Percentiles rank a stretch among this genome's conserved stretches.
Conservation (phyloP, 2,797 vertebrate genomes). For the Parambassis ranga region DNA sequence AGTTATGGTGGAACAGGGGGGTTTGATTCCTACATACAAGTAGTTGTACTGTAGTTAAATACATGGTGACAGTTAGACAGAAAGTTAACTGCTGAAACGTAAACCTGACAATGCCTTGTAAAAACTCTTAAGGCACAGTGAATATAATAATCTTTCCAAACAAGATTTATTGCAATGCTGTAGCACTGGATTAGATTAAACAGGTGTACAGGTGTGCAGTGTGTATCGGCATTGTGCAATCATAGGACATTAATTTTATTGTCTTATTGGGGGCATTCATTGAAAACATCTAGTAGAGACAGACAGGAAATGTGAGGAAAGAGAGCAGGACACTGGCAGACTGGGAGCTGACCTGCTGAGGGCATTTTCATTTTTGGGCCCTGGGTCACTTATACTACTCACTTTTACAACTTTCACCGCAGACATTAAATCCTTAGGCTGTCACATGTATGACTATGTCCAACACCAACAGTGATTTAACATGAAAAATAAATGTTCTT, state of each 20-base stretch:
- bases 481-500: background rate
- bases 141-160: background rate
- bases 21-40: too few species aligned
- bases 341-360: too few species aligned
- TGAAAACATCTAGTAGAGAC: too few species aligned
- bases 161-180: background rate
- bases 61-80: too few species aligned
- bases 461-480: background rate
- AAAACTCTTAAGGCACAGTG: too few species aligned
- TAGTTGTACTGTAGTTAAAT: too few species aligned
- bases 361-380: too few species aligned
- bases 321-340: background rate
- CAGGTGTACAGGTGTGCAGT: background rate
- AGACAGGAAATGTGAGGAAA: background rate
- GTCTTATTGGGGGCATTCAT: too few species aligned
- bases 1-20: too few species aligned
- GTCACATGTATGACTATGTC: background rate
- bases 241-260: background rate
- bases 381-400: too few species aligned
- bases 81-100: background rate
- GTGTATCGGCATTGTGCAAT: conserved; percentile 6
- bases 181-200: background rate
- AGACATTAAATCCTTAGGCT: too few species aligned
- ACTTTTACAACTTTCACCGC: too few species aligned
- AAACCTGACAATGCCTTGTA: background rate